Evolutionary conservation across 2,888 invertebrate genomes (phyloP), one percentile per base, ranked within the genome.

Genomic region (Caenorhabditis zanzibari): DNA sequence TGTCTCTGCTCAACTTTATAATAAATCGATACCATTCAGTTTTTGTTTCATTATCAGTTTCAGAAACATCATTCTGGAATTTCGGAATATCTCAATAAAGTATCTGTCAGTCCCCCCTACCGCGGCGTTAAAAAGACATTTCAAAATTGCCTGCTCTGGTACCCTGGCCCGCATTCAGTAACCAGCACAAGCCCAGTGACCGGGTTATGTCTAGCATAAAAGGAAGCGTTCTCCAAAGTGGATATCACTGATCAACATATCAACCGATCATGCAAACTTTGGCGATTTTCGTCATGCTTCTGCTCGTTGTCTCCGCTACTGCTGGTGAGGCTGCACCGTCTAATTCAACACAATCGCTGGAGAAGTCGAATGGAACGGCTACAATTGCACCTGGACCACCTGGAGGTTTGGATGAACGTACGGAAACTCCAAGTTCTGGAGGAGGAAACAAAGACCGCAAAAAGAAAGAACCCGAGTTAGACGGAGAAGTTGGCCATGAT

Each of bases 181-280:
- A 44, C 26, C 63, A 7, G 16, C 28, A 14, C 10, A n/a, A 28
- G 14, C 63, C 5, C n/a, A 14, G 0, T 61, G 61, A 61, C 63
- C 63, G 44, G 63, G 63, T 44, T 22, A 63, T 28, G 6, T n/a
- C 0, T 12, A 14, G 44, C 63, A 44, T 63, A 63, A 63, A 63
- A 63, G 63, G n/a, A 19, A n/a, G n/a, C 9, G 10, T 10, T 26
- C 5, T 44, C 26, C 9, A 24, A 16, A 26, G 44, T 63, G 26
- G 44, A n/a, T 28, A 63, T 63, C 63, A 63, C 63, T 63, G 63
- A 63, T 63, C n/a, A n/a, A n/a, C 63, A 63, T n/a, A 44, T 63
- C 63, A 44, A 63, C 63, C 47, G 63, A 63, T 44, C 44, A 63
- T 63, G 63, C 44, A 47, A 63, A 63, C 63, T 63, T n/a, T 24